Evolutionary conservation across 92 coral and sea anemone species (phyloP).

Genomic region (Montipora capitata): DNA sequence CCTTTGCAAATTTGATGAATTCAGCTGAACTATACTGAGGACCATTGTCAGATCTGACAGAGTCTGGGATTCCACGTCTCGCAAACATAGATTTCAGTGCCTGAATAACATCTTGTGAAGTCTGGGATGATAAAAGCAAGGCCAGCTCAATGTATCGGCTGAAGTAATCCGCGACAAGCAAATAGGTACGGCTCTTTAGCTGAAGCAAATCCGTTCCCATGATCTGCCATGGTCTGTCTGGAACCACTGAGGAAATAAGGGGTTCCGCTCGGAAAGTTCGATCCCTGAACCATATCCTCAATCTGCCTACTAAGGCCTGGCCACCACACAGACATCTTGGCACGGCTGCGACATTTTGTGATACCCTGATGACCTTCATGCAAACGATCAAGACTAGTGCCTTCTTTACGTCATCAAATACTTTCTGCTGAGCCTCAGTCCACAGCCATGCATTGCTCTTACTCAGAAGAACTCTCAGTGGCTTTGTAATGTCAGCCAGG

Average conservation of each 20-base stretch:
- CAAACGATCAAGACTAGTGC: neutral
- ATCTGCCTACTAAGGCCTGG: too few species aligned
- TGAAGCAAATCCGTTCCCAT: neutral
- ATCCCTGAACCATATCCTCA: too few species aligned
- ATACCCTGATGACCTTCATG: neutral
- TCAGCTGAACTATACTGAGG: too few species aligned
- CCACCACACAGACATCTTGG: too few species aligned
- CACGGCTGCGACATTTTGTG: neutral
- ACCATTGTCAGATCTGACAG: too few species aligned
- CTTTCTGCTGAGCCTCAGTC: slow-evolving; percentile 35
- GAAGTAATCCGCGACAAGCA: neutral
- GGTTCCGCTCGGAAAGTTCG: neutral
- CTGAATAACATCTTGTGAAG: too few species aligned
- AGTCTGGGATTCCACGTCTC: too few species aligned
- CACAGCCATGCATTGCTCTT: slow-evolving; percentile 41
- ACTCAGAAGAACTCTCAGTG: slow-evolving; percentile 18
- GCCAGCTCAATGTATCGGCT: too few species aligned
- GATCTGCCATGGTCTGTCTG: neutral
- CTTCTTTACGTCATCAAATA: slow-evolving; percentile 8
- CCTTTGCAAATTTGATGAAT: too few species aligned
- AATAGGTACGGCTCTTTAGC: neutral
- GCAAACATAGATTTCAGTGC: too few species aligned
- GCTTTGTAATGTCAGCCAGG: slow-evolving; percentile 21
- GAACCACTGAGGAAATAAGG: neutral
- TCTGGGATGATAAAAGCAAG: too few species aligned